Evolutionary conservation across 2,113 vertebrate species (phyloP).

Genomic region (Chionomys nivalis): DNA sequence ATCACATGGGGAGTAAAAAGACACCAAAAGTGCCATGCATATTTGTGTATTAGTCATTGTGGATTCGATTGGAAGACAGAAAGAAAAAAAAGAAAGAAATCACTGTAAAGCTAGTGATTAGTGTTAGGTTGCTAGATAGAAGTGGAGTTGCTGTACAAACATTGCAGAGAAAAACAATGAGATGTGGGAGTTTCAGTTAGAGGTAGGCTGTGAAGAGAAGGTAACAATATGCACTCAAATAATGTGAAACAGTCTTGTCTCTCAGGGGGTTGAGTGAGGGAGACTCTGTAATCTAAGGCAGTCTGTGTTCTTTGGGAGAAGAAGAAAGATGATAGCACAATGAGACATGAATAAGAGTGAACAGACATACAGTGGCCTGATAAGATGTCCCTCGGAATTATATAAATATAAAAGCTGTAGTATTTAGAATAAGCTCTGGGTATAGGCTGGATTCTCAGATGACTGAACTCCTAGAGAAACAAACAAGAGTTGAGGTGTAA

Average conservation of each 20-base stretch:
- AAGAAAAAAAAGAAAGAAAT: neutral
- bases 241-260: neutral
- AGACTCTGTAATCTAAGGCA: neutral
- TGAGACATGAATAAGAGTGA: neutral
- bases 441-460: neutral
- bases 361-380: neutral
- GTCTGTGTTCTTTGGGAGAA: neutral
- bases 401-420: neutral
- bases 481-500: too few species aligned
- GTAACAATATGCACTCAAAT: neutral
- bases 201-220: neutral
- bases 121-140: neutral
- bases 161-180: neutral
- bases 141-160: neutral
- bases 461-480: too few species aligned
- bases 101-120: neutral
- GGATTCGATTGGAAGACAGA: neutral
- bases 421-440: neutral
- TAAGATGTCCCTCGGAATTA: too few species aligned
- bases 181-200: too few species aligned
- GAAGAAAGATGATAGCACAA: neutral
- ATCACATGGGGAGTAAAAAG: neutral
- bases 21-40: neutral
- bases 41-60: neutral
- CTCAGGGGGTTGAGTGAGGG: neutral